A percentile compares a stretch with the other conserved stretches of the same genome.
These are phyloP conservation scores for Lacerta agilis DNA, from an alignment of 2,797 vertebrate genomes.

Conservation along the genomic window DNA sequence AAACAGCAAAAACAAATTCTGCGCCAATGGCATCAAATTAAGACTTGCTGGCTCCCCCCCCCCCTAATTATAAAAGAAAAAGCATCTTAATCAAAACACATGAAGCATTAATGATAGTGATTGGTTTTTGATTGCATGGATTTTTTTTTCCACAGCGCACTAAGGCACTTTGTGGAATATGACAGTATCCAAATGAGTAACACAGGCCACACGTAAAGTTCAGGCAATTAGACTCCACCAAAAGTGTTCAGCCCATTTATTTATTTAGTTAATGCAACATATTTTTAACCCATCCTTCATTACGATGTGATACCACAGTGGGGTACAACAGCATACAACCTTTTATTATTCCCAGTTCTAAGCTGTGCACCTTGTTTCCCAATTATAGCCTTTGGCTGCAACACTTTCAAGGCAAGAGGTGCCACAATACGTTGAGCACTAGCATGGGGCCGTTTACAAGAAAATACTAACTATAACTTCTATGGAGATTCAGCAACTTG, in stretches of 20 bases:
- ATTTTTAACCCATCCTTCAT: too few species aligned
- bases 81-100: constrained; percentile 61
- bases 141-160: constrained; percentile 27
- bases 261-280: too few species aligned
- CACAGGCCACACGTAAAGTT: constrained; percentile 58
- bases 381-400: not conserved
- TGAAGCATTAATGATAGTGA: constrained; percentile 51
- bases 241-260: constrained; percentile 42
- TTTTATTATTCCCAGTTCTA: constrained; percentile 54
- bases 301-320: too few species aligned
- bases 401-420: constrained; percentile 6
- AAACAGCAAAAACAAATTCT: constrained; percentile 52
- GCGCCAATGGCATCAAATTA: constrained; percentile 29
- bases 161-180: constrained; percentile 24
- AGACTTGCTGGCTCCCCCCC: constrained; percentile 27
- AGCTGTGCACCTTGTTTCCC: constrained; percentile 41
- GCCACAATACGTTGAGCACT: constrained; percentile 16
- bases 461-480: not conserved
- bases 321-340: constrained; percentile 33
- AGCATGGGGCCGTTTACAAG: constrained; percentile 1
- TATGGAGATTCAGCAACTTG: not conserved
- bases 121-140: constrained; percentile 41
- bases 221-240: constrained; percentile 62
- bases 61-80: constrained; percentile 66
- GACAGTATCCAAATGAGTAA: constrained; percentile 48